Percentiles rank a stretch among this genome's conserved stretches.
Conservation (phyloP, 2,797 vertebrate genomes). For the Pseudochirops cupreus region DNA sequence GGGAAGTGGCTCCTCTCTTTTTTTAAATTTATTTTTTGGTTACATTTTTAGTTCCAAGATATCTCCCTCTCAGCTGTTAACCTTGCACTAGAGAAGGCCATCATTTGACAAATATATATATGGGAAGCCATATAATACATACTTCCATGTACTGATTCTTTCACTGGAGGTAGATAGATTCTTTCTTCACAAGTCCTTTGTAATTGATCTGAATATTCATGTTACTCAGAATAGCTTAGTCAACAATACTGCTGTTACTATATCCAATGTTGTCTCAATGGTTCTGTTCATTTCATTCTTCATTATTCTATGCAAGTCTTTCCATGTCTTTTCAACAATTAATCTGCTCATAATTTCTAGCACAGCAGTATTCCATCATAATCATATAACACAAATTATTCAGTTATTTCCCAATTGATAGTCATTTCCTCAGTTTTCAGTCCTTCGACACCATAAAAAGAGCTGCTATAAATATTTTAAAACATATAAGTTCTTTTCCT, state of each 20-base stretch:
- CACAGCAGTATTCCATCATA: neutral
- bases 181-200: neutral
- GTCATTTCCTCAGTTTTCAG: neutral
- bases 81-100: neutral
- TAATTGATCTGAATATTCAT: neutral
- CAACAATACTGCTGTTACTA: neutral
- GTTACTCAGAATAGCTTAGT: neutral
- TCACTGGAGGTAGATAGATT: neutral
- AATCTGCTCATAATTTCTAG: neutral
- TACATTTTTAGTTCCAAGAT: neutral
- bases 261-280: neutral
- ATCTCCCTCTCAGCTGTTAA: neutral
- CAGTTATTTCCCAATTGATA: neutral
- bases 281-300: neutral
- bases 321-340: neutral
- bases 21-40: neutral
- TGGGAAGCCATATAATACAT: neutral
- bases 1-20: neutral
- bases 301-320: neutral
- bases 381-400: neutral
- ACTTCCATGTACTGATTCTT: neutral
- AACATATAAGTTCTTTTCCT: neutral
- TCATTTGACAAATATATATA: neutral
- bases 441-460: neutral
- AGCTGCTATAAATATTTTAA: neutral